These are phyloP conservation scores for Sphaerophoria rueppellii DNA, from an alignment of 2,888 invertebrate genomes.

Conservation along the genomic window DNA sequence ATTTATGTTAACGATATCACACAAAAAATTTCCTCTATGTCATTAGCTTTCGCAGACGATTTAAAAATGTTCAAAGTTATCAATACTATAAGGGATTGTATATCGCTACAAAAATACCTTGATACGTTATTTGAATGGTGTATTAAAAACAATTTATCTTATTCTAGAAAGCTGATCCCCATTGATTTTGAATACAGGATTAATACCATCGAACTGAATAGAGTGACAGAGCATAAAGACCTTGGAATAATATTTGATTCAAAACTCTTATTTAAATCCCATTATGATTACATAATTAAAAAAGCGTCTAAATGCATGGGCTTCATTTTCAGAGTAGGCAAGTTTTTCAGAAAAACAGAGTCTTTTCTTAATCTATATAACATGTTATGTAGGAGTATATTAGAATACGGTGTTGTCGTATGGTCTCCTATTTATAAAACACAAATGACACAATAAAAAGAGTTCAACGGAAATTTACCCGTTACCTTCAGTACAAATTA, in stretches of 20 bases:
- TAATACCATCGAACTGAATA: neutral
- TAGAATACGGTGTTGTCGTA: neutral
- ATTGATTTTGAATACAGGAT: neutral
- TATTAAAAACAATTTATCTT: neutral
- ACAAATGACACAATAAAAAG: constrained; percentile 2
- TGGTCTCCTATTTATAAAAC: neutral
- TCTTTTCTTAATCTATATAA: constrained; percentile 3
- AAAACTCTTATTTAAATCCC: neutral
- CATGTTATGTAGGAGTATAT: neutral
- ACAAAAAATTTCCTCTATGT: neutral
- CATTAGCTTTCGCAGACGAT: constrained; percentile 1
- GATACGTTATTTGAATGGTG: neutral
- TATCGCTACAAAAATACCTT: neutral
- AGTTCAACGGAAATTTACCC: constrained; percentile 4
- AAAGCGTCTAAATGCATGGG: neutral
- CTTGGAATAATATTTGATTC: constrained; percentile 18
- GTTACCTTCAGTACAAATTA: constrained; percentile 8
- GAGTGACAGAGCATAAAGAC: neutral
- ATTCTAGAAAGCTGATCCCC: neutral
- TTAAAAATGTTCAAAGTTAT: neutral
- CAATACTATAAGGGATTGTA: neutral
- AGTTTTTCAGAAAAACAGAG: neutral
- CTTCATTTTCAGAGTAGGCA: neutral
- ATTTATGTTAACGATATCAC: neutral
- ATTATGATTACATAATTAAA: neutral